Percentiles rank a stretch among this genome's conserved stretches.
phyloP scores from a whole-genome alignment of 2,797 vertebrate species.

The Sebastes kiyomatsui region DNA sequence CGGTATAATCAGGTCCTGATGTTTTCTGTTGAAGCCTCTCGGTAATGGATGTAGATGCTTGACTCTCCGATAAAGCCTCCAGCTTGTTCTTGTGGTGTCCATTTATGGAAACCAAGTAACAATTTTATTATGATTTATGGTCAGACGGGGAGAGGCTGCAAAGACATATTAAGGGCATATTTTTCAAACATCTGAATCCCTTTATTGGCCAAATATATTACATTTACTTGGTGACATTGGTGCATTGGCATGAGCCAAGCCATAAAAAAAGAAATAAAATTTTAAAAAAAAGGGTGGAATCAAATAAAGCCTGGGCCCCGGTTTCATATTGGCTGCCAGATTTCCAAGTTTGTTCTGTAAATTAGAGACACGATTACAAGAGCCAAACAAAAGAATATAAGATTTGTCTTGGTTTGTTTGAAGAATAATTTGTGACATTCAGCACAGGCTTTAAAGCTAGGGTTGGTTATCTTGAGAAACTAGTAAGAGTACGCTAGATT shows the following conservation, averaged over 20 bases:
- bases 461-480: background rate
- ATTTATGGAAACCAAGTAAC: conserved; percentile 30
- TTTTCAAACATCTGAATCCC: conserved; percentile 54
- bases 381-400: background rate
- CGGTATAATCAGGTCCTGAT: conserved; percentile 46
- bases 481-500: background rate
- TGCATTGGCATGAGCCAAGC: conserved; percentile 20
- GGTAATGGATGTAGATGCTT: conserved; percentile 22
- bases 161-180: conserved; percentile 12
- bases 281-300: background rate
- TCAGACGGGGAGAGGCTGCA: conserved; percentile 15
- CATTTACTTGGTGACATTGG: conserved; percentile 25
- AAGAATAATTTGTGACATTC: background rate
- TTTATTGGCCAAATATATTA: conserved; percentile 48
- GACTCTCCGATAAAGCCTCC: conserved; percentile 21
- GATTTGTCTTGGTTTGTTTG: background rate
- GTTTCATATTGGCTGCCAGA: conserved; percentile 24
- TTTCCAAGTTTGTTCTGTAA: conserved; percentile 8
- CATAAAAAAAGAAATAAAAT: conserved; percentile 17
- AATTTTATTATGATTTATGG: conserved; percentile 48
- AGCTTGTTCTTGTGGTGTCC: conserved; percentile 41
- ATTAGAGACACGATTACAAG: background rate
- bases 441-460: background rate
- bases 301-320: background rate
- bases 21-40: conserved; percentile 28